These are phyloP conservation scores for Nowickia ferox DNA, from an alignment of 2,888 invertebrate species.

Conservation along the genomic window DNA sequence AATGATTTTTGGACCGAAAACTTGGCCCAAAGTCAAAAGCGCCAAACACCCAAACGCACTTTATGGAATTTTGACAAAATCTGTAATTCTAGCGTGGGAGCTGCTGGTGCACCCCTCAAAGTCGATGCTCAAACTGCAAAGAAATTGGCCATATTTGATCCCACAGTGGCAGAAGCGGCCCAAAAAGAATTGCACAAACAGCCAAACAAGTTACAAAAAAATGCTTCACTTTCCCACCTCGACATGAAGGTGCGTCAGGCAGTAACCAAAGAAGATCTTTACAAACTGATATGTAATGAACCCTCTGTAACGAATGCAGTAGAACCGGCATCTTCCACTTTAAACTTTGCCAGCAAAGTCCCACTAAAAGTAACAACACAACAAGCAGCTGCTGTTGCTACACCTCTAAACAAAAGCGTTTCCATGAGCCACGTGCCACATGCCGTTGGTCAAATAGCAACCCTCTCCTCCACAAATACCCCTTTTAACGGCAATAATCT, in stretches of 20 bases:
- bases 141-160: slow-evolving; percentile 81
- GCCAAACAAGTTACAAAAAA: slow-evolving; percentile 79
- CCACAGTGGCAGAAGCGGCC: slow-evolving; percentile 81
- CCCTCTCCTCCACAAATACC: slow-evolving; percentile 1
- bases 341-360: slow-evolving; percentile 76
- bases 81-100: slow-evolving; percentile 76
- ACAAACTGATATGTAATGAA: slow-evolving; percentile 82
- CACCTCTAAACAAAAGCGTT: slow-evolving; percentile 80
- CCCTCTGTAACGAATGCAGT: slow-evolving; percentile 74
- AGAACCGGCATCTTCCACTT: neutral
- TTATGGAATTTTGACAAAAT: slow-evolving; percentile 83
- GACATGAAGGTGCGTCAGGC: slow-evolving; percentile 82
- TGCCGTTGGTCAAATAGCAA: slow-evolving; percentile 33
- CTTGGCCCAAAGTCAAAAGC: slow-evolving; percentile 79
- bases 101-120: slow-evolving; percentile 79
- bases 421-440: slow-evolving; percentile 81
- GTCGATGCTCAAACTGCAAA: slow-evolving; percentile 81
- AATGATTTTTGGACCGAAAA: slow-evolving; percentile 83
- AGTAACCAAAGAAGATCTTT: slow-evolving; percentile 82
- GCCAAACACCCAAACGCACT: slow-evolving; percentile 79
- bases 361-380: slow-evolving; percentile 76
- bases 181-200: slow-evolving; percentile 78
- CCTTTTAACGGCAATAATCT: slow-evolving; percentile 68
- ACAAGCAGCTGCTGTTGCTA: slow-evolving; percentile 10
- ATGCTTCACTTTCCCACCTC: slow-evolving; percentile 82